Evolutionary conservation across 2,888 invertebrate genomes (phyloP).

Genomic region (Cheilosia urbana): DNA sequence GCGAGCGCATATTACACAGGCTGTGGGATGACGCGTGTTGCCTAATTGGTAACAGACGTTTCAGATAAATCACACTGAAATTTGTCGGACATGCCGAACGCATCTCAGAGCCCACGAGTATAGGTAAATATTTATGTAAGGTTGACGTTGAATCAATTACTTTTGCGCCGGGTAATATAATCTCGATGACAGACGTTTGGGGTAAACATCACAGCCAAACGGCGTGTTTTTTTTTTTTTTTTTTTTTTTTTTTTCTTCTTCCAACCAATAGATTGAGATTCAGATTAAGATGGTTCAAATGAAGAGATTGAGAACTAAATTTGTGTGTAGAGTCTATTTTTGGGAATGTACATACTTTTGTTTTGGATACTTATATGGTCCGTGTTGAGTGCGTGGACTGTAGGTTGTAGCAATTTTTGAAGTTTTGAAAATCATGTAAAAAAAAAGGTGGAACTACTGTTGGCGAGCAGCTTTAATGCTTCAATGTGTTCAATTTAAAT

Average conservation of each 20-base stretch:
- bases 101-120: not conserved
- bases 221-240: too few relatives aligned
- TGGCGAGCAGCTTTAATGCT: too few relatives aligned
- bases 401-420: too few relatives aligned
- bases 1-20: not conserved
- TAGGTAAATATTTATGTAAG: constrained; percentile 20
- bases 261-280: not conserved
- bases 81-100: not conserved
- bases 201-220: not conserved
- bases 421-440: too few relatives aligned
- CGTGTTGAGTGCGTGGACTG: too few relatives aligned
- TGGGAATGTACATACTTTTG: not conserved
- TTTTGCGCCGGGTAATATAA: not conserved
- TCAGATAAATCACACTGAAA: constrained; percentile 1
- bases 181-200: constrained; percentile 12
- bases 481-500: too few relatives aligned
- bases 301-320: constrained; percentile 5
- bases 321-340: not conserved
- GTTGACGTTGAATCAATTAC: constrained; percentile 14
- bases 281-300: not conserved
- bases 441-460: too few relatives aligned
- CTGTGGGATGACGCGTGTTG: constrained; percentile 25
- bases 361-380: too few relatives aligned
- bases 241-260: not conserved
- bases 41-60: constrained; percentile 15